Evolutionary conservation across 92 coral and sea anemone genomes (phyloP).

Genomic region (Epizoanthus fatuus): DNA sequence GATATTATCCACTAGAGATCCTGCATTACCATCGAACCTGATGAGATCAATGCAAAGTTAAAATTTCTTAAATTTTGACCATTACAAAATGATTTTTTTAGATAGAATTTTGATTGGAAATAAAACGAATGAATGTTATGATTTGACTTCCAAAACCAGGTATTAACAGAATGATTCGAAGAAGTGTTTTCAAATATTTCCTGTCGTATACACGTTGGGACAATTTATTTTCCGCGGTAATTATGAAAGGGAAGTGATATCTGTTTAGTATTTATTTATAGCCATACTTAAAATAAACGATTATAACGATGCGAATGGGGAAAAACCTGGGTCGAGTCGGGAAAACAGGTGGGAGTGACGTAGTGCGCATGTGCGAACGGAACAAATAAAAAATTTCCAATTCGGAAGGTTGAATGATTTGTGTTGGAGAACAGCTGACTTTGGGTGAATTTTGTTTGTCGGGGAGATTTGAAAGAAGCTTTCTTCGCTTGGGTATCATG

Average conservation of each 20-base stretch:
- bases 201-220: background rate
- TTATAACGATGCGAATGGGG: conserved; percentile 6
- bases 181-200: background rate
- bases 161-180: too few relatives aligned
- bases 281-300: conserved; percentile 16
- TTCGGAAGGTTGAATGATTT: conserved; percentile 91
- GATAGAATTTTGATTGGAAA: too few relatives aligned
- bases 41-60: too few relatives aligned
- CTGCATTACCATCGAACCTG: too few relatives aligned
- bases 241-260: conserved; percentile 26
- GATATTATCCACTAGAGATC: too few relatives aligned
- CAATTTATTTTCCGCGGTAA: conserved; percentile 17
- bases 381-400: conserved; percentile 92
- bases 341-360: conserved; percentile 83
- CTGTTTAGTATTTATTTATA: conserved; percentile 27
- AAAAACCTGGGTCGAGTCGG: conserved; percentile 70
- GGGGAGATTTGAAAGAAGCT: conserved; percentile 82
- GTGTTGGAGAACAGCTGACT: conserved; percentile 96
- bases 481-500: conserved; percentile 78
- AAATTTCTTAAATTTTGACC: too few relatives aligned
- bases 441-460: conserved; percentile 77
- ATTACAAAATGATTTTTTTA: too few relatives aligned
- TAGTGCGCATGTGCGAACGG: conserved; percentile 85
- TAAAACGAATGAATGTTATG: too few relatives aligned
- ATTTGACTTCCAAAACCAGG: too few relatives aligned